Evolutionary conservation across 2,888 invertebrate species (phyloP).

Genomic region (Trichogramma dendrolimi): DNA sequence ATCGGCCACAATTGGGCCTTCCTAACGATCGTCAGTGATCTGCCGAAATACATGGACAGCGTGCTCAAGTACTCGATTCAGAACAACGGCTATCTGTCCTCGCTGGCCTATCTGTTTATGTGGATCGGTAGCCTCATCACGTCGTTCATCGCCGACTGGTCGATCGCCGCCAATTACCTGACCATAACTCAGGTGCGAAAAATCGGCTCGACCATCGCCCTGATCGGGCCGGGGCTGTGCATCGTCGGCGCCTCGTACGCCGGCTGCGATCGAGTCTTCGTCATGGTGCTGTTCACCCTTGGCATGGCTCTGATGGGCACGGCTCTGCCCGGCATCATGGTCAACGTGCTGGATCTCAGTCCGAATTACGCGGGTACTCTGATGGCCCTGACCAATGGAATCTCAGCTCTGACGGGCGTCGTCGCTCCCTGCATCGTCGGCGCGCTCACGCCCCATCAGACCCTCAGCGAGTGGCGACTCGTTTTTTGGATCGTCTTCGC

Average conservation of each 20-base stretch:
- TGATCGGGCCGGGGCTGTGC: conserved; percentile 53
- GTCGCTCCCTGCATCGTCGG: conserved; percentile 67
- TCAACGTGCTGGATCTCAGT: conserved; percentile 53
- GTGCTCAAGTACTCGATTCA: conserved; percentile 51
- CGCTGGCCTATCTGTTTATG: conserved; percentile 53
- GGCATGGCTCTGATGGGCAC: conserved; percentile 55
- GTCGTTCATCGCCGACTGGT: conserved; percentile 51
- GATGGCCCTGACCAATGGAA: conserved; percentile 58
- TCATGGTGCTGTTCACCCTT: conserved; percentile 51
- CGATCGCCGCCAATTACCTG: conserved; percentile 45
- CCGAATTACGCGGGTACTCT: conserved; percentile 54
- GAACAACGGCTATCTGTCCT: conserved; percentile 51
- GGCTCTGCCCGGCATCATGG: conserved; percentile 54
- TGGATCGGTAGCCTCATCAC: conserved; percentile 50
- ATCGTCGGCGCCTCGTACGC: conserved; percentile 54
- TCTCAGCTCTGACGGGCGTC: conserved; percentile 69
- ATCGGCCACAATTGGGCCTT: conserved; percentile 51
- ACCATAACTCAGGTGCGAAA: conserved; percentile 52
- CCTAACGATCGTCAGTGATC: conserved; percentile 47
- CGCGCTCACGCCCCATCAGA: conserved; percentile 54
- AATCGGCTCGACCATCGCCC: conserved; percentile 53
- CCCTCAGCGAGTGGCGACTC: conserved; percentile 63
- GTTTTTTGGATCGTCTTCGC: conserved; percentile 78
- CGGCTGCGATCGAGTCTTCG: conserved; percentile 49
- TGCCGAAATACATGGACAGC: conserved; percentile 52